phyloP scores from a whole-genome alignment of 2,888 invertebrate genomes.

The Lasioglossum oenotherae region DNA sequence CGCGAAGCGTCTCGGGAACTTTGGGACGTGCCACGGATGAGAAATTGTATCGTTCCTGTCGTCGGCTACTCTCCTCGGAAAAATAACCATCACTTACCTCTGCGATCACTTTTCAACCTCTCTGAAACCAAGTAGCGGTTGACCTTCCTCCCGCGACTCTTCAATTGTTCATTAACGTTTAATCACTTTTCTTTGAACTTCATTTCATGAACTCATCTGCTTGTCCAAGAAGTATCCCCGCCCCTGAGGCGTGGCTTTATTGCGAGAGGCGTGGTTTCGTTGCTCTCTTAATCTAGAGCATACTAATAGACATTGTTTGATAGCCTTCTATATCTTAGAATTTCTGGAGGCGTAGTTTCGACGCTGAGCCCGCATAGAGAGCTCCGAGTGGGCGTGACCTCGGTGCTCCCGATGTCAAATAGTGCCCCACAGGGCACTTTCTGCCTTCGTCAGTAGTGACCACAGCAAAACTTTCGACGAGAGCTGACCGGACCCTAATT shows the following conservation, averaged over 20 bases:
- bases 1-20: conserved; percentile 45
- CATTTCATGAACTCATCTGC: background rate
- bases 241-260: background rate
- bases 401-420: background rate
- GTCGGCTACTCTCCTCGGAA: background rate
- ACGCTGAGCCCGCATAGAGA: background rate
- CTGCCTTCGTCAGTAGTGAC: too few species aligned
- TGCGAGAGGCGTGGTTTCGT: too few species aligned
- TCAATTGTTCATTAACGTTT: background rate
- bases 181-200: background rate
- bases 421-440: background rate
- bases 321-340: background rate
- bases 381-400: background rate
- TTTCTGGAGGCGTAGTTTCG: background rate
- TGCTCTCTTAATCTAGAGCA: background rate
- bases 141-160: background rate
- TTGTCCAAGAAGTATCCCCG: background rate
- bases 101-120: background rate
- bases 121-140: background rate
- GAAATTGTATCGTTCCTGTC: conserved; percentile 50
- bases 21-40: conserved; percentile 55
- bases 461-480: background rate
- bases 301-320: background rate
- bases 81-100: conserved; percentile 9
- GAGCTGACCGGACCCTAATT: background rate